A percentile compares a stretch with the other conserved stretches of the same genome.
Evolutionary conservation across 2,797 vertebrate genomes (phyloP).

Genomic region (Pseudopleuronectes americanus): DNA sequence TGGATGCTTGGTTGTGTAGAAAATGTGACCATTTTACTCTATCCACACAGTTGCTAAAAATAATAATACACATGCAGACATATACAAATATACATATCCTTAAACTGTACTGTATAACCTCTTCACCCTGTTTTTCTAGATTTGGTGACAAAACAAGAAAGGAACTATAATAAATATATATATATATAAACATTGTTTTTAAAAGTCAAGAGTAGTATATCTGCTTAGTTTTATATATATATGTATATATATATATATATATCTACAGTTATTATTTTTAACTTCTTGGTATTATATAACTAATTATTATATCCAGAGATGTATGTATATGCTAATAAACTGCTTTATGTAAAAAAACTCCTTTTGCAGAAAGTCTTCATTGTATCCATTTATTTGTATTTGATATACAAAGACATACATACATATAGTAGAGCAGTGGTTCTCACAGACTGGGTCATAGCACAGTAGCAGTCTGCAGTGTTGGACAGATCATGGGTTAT

Average conservation of each 20-base stretch:
- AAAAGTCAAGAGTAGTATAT: slow-evolving; percentile 81
- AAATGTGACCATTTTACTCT: slow-evolving; percentile 15
- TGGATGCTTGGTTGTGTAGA: slow-evolving; percentile 29
- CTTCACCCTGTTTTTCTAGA: slow-evolving; percentile 68
- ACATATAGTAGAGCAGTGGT: background rate
- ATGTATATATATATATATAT: slow-evolving; percentile 77
- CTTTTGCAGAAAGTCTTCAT: slow-evolving; percentile 1
- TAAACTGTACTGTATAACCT: slow-evolving; percentile 72
- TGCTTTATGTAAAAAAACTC: slow-evolving; percentile 77
- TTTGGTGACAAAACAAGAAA: slow-evolving; percentile 67
- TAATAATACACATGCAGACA: slow-evolving; percentile 35
- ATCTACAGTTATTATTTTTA: slow-evolving; percentile 83
- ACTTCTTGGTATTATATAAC: slow-evolving; percentile 79
- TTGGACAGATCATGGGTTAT: no score
- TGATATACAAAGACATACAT: background rate
- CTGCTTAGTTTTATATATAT: slow-evolving; percentile 78
- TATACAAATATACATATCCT: slow-evolving; percentile 35
- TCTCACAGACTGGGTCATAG: background rate
- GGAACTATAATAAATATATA: slow-evolving; percentile 66
- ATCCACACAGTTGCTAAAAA: slow-evolving; percentile 37
- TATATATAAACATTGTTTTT: slow-evolving; percentile 69
- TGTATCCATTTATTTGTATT: background rate
- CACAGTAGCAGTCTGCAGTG: background rate
- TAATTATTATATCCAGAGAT: slow-evolving; percentile 81
- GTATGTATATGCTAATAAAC: slow-evolving; percentile 83